Evolutionary conservation across 2,797 vertebrate genomes (phyloP).

Genomic region (Periparus ater): DNA sequence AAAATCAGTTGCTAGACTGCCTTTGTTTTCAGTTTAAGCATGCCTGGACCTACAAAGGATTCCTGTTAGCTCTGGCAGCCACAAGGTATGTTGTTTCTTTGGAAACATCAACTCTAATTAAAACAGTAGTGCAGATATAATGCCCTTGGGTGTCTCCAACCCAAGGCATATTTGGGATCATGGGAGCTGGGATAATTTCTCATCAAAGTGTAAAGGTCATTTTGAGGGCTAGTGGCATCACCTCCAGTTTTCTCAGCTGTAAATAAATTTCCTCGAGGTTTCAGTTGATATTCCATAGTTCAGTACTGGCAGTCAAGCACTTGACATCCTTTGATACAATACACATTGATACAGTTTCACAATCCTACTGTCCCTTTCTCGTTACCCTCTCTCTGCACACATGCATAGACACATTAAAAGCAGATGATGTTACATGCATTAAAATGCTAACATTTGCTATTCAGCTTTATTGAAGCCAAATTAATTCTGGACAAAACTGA

Average conservation of each 20-base stretch:
- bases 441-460: neutral
- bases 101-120: conserved; percentile 41
- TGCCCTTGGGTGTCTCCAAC: neutral
- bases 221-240: neutral
- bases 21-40: neutral
- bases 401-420: neutral
- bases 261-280: neutral
- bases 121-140: neutral
- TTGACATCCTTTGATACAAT: neutral
- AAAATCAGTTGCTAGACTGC: neutral
- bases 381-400: neutral
- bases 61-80: conserved; percentile 11
- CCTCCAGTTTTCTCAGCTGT: neutral
- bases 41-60: neutral
- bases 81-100: conserved; percentile 28
- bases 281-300: neutral
- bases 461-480: neutral
- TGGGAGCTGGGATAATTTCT: neutral
- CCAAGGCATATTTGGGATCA: neutral
- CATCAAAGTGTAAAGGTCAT: neutral
- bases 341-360: neutral
- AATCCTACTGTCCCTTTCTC: neutral
- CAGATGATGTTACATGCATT: neutral
- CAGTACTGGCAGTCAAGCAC: neutral
- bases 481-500: neutral